These are phyloP conservation scores for Empidonax traillii DNA, from an alignment of 2,113 vertebrate genomes.

Conservation along the genomic window DNA sequence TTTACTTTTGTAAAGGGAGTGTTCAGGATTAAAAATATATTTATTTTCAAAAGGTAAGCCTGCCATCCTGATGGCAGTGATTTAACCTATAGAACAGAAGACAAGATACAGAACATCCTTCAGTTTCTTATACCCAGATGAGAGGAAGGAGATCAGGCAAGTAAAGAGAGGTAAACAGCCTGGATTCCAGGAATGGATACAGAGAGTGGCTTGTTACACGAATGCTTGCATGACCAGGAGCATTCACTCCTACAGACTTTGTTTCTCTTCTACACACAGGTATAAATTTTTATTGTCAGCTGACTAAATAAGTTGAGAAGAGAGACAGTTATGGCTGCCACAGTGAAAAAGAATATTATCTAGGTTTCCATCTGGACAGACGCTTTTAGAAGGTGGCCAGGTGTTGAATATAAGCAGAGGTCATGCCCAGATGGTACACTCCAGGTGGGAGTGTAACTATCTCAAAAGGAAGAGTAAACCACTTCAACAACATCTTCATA, in stretches of 20 bases:
- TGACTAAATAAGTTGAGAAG: neutral
- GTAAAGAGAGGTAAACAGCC: slow-evolving; percentile 22
- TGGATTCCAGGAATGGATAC: slow-evolving; percentile 23
- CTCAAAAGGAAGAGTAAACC: slow-evolving; percentile 16
- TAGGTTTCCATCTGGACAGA: neutral
- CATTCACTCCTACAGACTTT: neutral
- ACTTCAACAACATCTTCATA: slow-evolving; percentile 28
- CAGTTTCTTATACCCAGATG: neutral
- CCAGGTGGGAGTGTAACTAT: neutral
- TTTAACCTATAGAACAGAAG: slow-evolving; percentile 63
- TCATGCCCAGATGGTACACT: neutral
- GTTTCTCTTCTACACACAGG: neutral
- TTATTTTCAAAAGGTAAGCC: slow-evolving; percentile 39
- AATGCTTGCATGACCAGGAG: neutral
- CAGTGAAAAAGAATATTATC: neutral
- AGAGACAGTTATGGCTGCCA: neutral
- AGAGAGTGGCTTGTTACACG: neutral
- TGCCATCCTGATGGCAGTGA: slow-evolving; percentile 68
- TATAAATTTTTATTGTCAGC: neutral
- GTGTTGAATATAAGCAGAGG: neutral
- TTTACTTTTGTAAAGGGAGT: slow-evolving; percentile 39
- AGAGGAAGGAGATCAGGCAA: slow-evolving; percentile 30
- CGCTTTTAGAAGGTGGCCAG: neutral
- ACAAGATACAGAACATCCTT: slow-evolving; percentile 25
- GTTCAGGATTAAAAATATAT: slow-evolving; percentile 54